Percentiles rank a stretch among this genome's conserved stretches.
phyloP scores from a whole-genome alignment of 2,113 vertebrate species.

The Merops nubicus region DNA sequence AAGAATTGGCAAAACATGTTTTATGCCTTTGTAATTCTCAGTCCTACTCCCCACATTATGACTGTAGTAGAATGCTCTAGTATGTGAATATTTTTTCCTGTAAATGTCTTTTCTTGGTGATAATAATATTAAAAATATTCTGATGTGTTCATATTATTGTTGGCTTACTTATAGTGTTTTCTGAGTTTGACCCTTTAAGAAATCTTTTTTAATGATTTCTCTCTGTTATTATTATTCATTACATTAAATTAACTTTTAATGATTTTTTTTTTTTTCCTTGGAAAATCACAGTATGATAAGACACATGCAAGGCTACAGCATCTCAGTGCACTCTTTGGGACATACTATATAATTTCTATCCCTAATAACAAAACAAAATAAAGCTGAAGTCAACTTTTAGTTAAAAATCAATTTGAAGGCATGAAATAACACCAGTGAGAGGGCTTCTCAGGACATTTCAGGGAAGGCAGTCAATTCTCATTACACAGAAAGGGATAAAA shows the following conservation, averaged over 20 bases:
- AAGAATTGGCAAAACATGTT: background rate
- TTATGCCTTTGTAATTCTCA: background rate
- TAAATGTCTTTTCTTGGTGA: background rate
- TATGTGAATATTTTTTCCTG: background rate
- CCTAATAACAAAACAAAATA: slow-evolving; percentile 2
- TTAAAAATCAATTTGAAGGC: background rate
- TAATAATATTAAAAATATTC: background rate
- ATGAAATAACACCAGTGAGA: background rate
- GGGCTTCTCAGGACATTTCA: background rate
- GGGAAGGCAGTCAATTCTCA: background rate
- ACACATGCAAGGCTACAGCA: background rate
- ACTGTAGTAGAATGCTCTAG: background rate
- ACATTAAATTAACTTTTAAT: slow-evolving; percentile 25
- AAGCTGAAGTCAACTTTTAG: background rate
- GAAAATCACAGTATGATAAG: background rate
- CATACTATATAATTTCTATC: background rate
- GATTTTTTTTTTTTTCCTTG: slow-evolving; percentile 9
- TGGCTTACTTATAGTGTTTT: background rate
- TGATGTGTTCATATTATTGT: background rate
- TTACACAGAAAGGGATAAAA: background rate
- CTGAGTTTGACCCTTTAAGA: background rate
- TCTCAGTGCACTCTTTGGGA: background rate
- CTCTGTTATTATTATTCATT: slow-evolving; percentile 11
- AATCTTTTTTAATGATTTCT: background rate
- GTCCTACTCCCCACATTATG: background rate